phyloP scores from a whole-genome alignment of 2,888 invertebrate species.

The Troilus luridus region DNA sequence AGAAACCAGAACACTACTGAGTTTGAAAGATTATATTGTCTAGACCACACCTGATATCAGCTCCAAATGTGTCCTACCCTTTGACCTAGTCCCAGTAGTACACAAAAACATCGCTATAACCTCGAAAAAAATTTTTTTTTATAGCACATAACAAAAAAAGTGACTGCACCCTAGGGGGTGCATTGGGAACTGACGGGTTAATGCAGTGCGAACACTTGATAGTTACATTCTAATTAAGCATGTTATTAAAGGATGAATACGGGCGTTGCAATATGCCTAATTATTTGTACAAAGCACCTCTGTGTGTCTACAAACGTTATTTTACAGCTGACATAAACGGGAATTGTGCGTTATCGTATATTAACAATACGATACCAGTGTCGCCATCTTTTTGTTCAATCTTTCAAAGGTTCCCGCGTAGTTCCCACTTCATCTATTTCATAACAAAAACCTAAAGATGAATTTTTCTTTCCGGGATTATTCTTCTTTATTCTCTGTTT shows the following conservation, averaged over 20 bases:
- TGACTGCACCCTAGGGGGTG: too few relatives aligned
- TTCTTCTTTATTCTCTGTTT: conserved; percentile 23
- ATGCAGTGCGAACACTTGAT: neutral
- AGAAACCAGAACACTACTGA: too few relatives aligned
- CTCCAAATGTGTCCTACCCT: too few relatives aligned
- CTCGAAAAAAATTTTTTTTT: too few relatives aligned
- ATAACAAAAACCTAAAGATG: neutral
- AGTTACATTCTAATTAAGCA: neutral
- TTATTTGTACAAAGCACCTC: neutral
- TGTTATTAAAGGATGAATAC: neutral
- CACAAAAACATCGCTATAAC: too few relatives aligned
- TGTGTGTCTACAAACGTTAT: neutral
- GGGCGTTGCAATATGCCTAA: neutral
- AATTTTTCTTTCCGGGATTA: neutral
- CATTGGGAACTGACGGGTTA: too few relatives aligned
- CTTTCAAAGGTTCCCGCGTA: neutral
- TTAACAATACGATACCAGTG: neutral
- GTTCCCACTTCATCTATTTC: conserved; percentile 7
- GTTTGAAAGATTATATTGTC: too few relatives aligned
- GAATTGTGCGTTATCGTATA: neutral
- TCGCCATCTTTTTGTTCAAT: neutral
- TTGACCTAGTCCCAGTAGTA: too few relatives aligned
- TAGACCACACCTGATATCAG: too few relatives aligned
- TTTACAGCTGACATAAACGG: neutral
- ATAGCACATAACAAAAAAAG: too few relatives aligned